Evolutionary conservation across 2,113 vertebrate species (phyloP), one percentile per base, ranked within the genome.

Genomic region (Mesembrinibis cayennensis): DNA sequence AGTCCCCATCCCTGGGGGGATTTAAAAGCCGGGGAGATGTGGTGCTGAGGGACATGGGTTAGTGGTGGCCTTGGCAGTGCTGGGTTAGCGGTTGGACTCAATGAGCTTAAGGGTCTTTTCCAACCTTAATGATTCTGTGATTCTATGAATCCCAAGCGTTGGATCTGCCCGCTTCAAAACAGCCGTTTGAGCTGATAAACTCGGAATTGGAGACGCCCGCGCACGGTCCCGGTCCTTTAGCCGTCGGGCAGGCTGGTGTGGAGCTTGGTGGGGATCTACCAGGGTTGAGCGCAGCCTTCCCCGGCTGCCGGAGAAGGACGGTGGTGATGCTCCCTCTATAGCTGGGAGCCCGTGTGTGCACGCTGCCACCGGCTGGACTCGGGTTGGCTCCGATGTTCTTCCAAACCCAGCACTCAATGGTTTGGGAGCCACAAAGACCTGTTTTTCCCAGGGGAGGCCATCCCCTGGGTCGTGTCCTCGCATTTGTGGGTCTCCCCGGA

Each of bases 151-250:
- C n/a, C 26, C 3, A 1, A 42, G 16, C 17, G 7, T 17, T 13
- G 34, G 52, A 14, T 69, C 36, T 80, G 25, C 21, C 8, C 18
- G 5, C n/a, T 66, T 70, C 56, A 42, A 4, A 65, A 52, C 25
- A 34, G 6, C 15, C 45, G 1, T 9, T 20, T 21, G 21, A 9
- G 8, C 30, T 44, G 18, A 5, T 19, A 9, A n/a, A 38, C 20
- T 23, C 26, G 55, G 38, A 44, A 12, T 0, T 14, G 58, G 69
- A 44, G 73, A 27, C 12, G 7, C n/a, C 0, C 3, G 4, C 7
- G 7, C 45, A 1, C 1, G 2, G 6, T 59, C 27, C 67, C 6
- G 16, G 0, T 13, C 17, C 0, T 50, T 61, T 9, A 2, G 10
- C 34, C 6, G 0, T 52, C 4, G 6, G 15, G 30, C 5, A 5